Evolutionary conservation across 2,797 vertebrate genomes (phyloP).

Genomic region (Galago senegalensis): DNA sequence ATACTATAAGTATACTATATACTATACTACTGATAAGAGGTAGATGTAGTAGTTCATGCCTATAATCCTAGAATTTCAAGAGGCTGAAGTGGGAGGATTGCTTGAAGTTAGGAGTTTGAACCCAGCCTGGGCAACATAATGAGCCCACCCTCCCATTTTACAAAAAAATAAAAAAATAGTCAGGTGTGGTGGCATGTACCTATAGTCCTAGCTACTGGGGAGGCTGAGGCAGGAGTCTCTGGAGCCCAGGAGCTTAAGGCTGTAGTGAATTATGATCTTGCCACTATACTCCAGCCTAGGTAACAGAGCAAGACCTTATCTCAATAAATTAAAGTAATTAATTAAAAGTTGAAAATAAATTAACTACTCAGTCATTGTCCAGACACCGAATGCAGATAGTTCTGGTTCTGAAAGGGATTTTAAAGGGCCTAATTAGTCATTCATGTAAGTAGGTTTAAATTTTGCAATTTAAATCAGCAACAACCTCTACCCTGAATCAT

Average conservation of each 20-base stretch:
- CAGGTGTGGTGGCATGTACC: neutral
- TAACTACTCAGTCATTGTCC: constrained; percentile 3
- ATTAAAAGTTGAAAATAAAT: constrained; percentile 27
- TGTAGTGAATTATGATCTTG: neutral
- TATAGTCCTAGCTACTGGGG: neutral
- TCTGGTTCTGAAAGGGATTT: constrained; percentile 31
- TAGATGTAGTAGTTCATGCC: accelerated
- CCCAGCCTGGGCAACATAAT: neutral
- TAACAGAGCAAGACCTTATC: neutral
- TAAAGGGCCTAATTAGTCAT: neutral
- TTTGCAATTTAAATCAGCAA: constrained; percentile 63
- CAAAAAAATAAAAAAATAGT: neutral
- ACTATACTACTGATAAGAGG: neutral
- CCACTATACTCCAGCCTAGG: neutral
- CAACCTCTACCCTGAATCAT: constrained; percentile 28
- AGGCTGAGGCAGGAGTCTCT: neutral
- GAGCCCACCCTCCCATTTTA: neutral
- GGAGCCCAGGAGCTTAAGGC: neutral
- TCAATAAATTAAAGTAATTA: no score
- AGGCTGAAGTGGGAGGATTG: neutral
- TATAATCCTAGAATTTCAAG: neutral
- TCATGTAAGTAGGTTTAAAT: constrained; percentile 77
- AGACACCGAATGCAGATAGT: neutral
- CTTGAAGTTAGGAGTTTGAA: neutral
- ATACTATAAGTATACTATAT: no score